These are phyloP conservation scores for Epizoanthus stellaris DNA, from an alignment of 92 coral and sea anemone genomes.

Conservation along the genomic window DNA sequence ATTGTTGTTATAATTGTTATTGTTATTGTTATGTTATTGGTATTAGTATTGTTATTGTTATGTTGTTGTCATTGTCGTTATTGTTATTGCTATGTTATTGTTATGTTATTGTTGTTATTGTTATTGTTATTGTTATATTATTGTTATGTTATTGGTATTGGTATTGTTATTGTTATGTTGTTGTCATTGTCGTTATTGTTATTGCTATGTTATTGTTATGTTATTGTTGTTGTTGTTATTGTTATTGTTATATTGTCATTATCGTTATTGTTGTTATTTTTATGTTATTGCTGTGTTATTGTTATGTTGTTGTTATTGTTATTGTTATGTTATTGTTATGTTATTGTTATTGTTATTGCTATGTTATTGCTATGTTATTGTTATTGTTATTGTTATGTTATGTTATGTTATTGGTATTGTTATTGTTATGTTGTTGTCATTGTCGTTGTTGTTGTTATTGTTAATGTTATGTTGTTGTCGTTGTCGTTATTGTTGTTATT, in stretches of 20 bases:
- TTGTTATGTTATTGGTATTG: background rate
- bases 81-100: background rate
- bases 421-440: background rate
- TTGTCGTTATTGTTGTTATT: background rate
- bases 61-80: background rate
- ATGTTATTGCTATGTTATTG: background rate
- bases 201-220: background rate
- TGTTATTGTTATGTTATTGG: background rate
- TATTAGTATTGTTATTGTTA: background rate
- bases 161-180: background rate
- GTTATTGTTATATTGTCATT: too few relatives aligned
- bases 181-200: background rate
- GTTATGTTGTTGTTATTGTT: background rate
- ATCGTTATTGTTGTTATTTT: too few relatives aligned
- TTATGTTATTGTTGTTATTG: background rate
- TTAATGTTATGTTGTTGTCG: background rate
- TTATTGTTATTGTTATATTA: background rate
- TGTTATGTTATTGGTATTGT: background rate
- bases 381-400: background rate
- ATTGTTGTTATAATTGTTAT: background rate
- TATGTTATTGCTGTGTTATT: too few relatives aligned
- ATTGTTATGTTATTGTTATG: too few relatives aligned
- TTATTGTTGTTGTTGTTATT: too few relatives aligned
- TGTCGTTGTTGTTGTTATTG: background rate
- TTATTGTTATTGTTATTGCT: background rate